Percentiles rank a stretch among this genome's conserved stretches.
Evolutionary conservation across 2,797 vertebrate species (phyloP).

Genomic region (Gadopsis bispinosus): DNA sequence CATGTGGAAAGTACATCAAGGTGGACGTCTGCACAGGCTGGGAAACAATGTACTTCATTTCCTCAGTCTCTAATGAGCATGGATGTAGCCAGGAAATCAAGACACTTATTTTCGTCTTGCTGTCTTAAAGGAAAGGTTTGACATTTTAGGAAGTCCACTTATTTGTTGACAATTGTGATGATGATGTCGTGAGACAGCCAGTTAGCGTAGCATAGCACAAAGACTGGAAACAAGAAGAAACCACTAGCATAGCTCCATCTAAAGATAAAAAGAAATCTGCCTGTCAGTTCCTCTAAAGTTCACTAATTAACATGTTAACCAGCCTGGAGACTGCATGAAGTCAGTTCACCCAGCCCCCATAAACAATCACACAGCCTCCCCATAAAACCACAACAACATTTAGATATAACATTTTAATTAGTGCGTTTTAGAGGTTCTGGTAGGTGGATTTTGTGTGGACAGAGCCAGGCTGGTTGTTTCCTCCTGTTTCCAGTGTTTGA

Average conservation of each 20-base stretch:
- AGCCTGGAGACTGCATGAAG: not conserved
- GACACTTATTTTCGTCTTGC: not conserved
- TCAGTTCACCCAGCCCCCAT: not conserved
- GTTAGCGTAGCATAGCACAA: not conserved
- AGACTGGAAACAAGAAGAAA: not conserved
- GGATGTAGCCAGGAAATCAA: not conserved
- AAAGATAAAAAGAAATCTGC: not conserved
- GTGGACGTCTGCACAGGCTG: conserved; percentile 6
- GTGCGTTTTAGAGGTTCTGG: too few species aligned
- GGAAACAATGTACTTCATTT: conserved; percentile 66
- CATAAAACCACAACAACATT: not conserved
- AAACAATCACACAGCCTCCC: not conserved
- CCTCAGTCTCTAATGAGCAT: conserved; percentile 35
- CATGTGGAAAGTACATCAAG: conserved; percentile 71
- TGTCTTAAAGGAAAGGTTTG: not conserved
- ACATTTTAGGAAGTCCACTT: not conserved
- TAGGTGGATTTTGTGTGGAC: not conserved
- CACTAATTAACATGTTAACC: not conserved
- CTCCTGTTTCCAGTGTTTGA: not conserved
- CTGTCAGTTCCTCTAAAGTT: not conserved
- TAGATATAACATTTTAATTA: not conserved
- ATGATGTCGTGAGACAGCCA: too few species aligned
- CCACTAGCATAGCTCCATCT: not conserved
- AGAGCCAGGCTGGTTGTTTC: not conserved
- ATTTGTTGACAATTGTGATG: too few species aligned